phyloP scores from a whole-genome alignment of 1,140 invertebrate species.

The Drosophila dunni region DNA sequence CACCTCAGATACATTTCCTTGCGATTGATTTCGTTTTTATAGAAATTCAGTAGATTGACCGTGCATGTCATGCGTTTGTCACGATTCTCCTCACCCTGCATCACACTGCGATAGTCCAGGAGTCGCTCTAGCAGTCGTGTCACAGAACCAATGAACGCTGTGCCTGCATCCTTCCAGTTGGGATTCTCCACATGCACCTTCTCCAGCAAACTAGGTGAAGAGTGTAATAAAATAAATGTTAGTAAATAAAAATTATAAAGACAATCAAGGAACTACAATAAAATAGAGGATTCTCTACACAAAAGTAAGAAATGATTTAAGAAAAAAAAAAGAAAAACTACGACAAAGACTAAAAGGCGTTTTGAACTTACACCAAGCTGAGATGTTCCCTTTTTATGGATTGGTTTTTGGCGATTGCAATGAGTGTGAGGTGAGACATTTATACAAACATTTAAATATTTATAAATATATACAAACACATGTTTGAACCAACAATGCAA shows the following conservation, averaged over 20 bases:
- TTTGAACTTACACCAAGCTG: constrained; percentile 92
- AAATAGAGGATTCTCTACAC: too few relatives aligned
- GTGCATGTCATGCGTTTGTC: constrained; percentile 98
- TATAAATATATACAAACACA: constrained; percentile 52
- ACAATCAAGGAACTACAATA: too few relatives aligned
- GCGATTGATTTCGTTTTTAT: constrained; percentile 97
- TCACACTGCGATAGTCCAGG: constrained; percentile 96
- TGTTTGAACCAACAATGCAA: neutral
- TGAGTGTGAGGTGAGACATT: constrained; percentile 72
- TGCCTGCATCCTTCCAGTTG: constrained; percentile 95
- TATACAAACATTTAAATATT: constrained; percentile 61
- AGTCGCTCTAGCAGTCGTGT: constrained; percentile 94
- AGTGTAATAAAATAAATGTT: neutral
- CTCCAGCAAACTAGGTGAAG: constrained; percentile 90
- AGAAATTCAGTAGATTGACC: constrained; percentile 98
- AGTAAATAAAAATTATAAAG: neutral
- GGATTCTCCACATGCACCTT: constrained; percentile 94
- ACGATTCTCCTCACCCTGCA: constrained; percentile 95
- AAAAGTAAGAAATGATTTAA: too few relatives aligned
- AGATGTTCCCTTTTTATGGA: constrained; percentile 92
- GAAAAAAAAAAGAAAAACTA: neutral
- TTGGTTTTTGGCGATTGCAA: constrained; percentile 60
- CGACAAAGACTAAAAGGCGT: constrained; percentile 47
- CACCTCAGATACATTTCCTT: constrained; percentile 97
- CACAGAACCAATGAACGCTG: constrained; percentile 95